These are phyloP conservation scores for Mus spicilegus DNA, from an alignment of 2,113 vertebrate species.

Conservation along the genomic window DNA sequence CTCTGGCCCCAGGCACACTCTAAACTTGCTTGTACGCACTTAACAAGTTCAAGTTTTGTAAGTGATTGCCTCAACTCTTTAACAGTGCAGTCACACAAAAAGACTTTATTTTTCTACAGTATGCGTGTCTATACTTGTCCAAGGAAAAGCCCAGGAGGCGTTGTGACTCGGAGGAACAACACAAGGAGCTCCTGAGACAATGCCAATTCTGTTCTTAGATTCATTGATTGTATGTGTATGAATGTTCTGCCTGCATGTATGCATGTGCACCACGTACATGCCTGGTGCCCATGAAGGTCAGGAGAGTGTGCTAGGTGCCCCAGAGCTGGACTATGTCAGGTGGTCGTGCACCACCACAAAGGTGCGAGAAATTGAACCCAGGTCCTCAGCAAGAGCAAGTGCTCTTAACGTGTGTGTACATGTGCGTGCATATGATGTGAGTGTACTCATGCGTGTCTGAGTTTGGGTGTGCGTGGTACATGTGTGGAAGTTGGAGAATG, in stretches of 20 bases:
- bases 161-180: neutral
- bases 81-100: neutral
- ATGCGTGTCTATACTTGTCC: neutral
- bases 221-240: neutral
- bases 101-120: neutral
- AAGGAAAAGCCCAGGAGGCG: neutral
- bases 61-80: neutral
- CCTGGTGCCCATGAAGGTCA: neutral
- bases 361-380: neutral
- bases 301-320: neutral
- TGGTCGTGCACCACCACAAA: no score
- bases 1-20: neutral
- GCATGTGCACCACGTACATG: neutral
- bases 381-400: neutral
- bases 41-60: neutral
- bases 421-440: neutral
- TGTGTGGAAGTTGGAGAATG: neutral
- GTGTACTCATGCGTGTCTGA: neutral
- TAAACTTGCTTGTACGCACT: rapidly evolving
- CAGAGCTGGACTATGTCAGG: neutral
- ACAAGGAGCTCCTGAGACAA: neutral
- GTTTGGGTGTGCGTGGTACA: neutral
- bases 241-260: neutral
- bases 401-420: neutral
- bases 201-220: neutral